These are phyloP conservation scores for Drosophila trichaetosa DNA, from an alignment of 2,888 invertebrate genomes.

Conservation along the genomic window DNA sequence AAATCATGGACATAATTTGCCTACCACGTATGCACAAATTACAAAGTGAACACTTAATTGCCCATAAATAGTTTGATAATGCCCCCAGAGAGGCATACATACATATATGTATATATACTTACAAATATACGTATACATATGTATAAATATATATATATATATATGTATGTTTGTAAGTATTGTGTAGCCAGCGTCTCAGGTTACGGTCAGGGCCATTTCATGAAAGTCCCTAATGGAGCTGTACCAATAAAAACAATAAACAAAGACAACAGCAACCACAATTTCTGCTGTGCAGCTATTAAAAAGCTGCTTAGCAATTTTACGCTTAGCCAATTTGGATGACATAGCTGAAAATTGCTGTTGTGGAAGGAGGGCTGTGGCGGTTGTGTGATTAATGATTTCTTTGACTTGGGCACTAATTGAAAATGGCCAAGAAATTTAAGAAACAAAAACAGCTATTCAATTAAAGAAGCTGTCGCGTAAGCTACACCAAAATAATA, in stretches of 20 bases:
- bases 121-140: neutral
- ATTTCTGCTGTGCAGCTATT: slow-evolving; percentile 40
- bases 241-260: slow-evolving; percentile 18
- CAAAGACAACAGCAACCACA: slow-evolving; percentile 19
- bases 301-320: slow-evolving; percentile 56
- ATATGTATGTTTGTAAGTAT: neutral
- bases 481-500: neutral
- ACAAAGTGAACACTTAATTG: slow-evolving; percentile 74
- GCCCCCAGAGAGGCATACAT: slow-evolving; percentile 37
- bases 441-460: slow-evolving; percentile 42
- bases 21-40: slow-evolving; percentile 65
- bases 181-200: slow-evolving; percentile 49
- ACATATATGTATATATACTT: neutral
- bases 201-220: slow-evolving; percentile 52
- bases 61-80: slow-evolving; percentile 70
- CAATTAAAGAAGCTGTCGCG: slow-evolving; percentile 10
- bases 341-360: slow-evolving; percentile 60
- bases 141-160: neutral
- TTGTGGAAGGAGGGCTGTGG: neutral
- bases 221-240: slow-evolving; percentile 39
- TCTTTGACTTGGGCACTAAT: slow-evolving; percentile 68
- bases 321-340: slow-evolving; percentile 55
- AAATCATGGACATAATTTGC: slow-evolving; percentile 70
- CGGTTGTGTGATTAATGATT: slow-evolving; percentile 68
- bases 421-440: slow-evolving; percentile 53